phyloP scores from a whole-genome alignment of 2,113 vertebrate genomes.

The Podarcis cretensis region DNA sequence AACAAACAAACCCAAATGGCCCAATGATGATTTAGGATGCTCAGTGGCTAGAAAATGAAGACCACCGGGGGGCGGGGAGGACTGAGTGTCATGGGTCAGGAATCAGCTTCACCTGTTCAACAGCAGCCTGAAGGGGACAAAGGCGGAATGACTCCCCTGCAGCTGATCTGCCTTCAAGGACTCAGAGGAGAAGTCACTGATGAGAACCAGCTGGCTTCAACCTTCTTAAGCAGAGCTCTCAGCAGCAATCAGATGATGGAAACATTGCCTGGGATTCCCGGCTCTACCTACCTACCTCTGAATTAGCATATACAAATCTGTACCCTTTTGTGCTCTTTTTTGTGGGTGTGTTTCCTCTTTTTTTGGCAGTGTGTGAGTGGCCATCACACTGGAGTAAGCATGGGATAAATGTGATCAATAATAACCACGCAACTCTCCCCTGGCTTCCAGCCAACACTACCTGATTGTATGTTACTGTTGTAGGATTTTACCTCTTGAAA shows the following conservation, averaged over 20 bases:
- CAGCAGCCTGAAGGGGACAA: too few relatives aligned
- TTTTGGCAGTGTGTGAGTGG: neutral
- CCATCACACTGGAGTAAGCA: neutral
- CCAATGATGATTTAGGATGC: neutral
- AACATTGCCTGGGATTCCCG: neutral
- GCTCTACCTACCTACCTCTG: neutral
- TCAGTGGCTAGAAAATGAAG: neutral
- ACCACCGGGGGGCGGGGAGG: neutral
- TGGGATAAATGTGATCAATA: neutral
- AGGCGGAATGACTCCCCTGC: too few relatives aligned
- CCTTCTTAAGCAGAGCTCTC: too few relatives aligned
- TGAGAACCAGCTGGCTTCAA: too few relatives aligned
- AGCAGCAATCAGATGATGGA: too few relatives aligned
- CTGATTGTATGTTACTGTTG: neutral
- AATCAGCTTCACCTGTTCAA: too few relatives aligned
- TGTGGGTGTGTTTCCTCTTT: neutral
- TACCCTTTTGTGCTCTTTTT: neutral
- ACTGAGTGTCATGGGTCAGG: too few relatives aligned
- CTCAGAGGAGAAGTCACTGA: too few relatives aligned
- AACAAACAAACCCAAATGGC: neutral
- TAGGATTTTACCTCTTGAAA: constrained; percentile 31
- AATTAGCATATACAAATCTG: neutral
- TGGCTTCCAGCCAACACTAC: neutral
- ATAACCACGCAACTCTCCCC: neutral
- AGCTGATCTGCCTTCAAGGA: too few relatives aligned